Base-by-base conservation (phyloP, 2,113 vertebrate species). In the Nibea albiflora region DNA sequence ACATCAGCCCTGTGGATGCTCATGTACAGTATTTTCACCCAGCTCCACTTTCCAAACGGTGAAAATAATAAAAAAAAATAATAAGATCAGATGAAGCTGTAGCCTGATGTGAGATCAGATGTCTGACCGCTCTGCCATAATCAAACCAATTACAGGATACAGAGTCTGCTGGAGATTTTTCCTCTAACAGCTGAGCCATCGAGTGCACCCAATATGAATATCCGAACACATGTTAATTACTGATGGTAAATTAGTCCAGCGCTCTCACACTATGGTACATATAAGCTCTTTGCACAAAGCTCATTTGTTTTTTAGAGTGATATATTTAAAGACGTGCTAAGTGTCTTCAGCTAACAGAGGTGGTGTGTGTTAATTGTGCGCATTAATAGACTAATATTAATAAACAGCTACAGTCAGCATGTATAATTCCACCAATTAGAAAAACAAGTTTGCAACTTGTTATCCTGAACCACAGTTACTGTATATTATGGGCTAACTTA, bases 211-310 rank as follows among this genome's bases (percentile, higher is more conserved):
- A 7, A 39, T 39, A 14, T 53, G 28, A 69, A 54, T 35, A 71
- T 57, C 28, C 47, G 64, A 69, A 70, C 58, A 70, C 65, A 24
- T 61, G 71, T 35, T 39, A 24, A 63, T 75, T 69, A 24, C 26
- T 64, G 50, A 58, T 2, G 8, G 49, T 58, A 57, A 76, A 75
- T 75, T 8, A 56, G 42, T 39, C 16, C 2, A 31, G 15, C 16
- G 28, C 73, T 47, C 17, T 54, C 12, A 28, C 5, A 1, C 42
- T 8, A 9, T 20, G 54, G 54, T 62, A 14, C 26, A 17, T 12
- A 19, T 49, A 12, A 52, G 26, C 6, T 68, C 49, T 68, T 24
- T 28, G 2, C 8, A 10, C 14, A 46, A n/a, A n/a, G 61, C 61
- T n/a, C 17, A 14, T 44, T 46, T 44, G 10, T 22, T 53, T 46